These are phyloP conservation scores for Harpegnathos saltator DNA, from an alignment of 1,140 invertebrate genomes.

Conservation along the genomic window DNA sequence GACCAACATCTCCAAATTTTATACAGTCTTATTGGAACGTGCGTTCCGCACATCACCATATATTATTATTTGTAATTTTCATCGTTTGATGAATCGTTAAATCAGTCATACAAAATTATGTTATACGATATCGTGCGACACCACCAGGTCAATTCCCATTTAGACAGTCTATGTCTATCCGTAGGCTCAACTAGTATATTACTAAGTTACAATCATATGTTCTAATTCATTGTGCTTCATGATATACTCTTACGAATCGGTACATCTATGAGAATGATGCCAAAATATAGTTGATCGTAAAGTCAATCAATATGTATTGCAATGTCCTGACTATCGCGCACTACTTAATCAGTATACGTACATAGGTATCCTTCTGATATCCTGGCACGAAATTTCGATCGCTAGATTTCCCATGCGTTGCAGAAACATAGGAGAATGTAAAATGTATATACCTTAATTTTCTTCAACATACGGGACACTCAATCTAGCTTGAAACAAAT, in stretches of 20 bases:
- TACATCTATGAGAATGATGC: background rate
- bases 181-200: constrained; percentile 57
- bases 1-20: constrained; percentile 56
- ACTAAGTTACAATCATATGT: constrained; percentile 34
- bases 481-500: background rate
- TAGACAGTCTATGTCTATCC: constrained; percentile 59
- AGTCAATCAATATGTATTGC: constrained; percentile 49
- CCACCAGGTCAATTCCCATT: constrained; percentile 38
- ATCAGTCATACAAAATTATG: constrained; percentile 53
- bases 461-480: background rate
- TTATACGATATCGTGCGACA: constrained; percentile 47
- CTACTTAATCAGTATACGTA: constrained; percentile 22
- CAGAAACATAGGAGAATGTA: background rate
- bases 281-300: constrained; percentile 4
- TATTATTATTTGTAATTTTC: constrained; percentile 49
- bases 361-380: constrained; percentile 28
- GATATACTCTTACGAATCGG: background rate
- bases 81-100: constrained; percentile 55
- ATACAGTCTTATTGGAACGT: constrained; percentile 70
- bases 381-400: background rate
- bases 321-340: constrained; percentile 60
- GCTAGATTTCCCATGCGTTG: background rate
- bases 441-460: background rate
- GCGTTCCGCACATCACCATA: constrained; percentile 39
- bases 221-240: constrained; percentile 35